A percentile compares a stretch with the other conserved stretches of the same genome.
Conservation (phyloP, 2,113 vertebrate genomes). For the Macrotus californicus region DNA sequence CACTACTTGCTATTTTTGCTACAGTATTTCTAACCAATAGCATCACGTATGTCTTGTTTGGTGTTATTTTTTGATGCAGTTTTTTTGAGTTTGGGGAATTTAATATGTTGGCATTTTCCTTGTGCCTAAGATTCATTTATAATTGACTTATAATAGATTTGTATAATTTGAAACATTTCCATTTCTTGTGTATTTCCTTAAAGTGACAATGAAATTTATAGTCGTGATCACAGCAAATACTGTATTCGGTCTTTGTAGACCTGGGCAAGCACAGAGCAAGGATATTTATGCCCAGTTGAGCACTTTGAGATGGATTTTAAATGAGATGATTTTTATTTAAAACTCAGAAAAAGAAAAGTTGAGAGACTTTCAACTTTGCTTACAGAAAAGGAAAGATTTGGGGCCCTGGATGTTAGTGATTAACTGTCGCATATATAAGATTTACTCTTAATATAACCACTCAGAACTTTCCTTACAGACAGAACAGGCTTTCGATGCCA, state of each 20-base stretch:
- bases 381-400: not conserved
- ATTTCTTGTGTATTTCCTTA: conserved; percentile 37
- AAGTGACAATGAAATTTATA: conserved; percentile 6
- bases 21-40: conserved; percentile 67
- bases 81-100: conserved; percentile 53
- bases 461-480: not conserved
- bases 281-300: not conserved
- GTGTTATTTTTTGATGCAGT: conserved; percentile 50
- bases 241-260: conserved; percentile 17
- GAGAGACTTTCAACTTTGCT: not conserved
- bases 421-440: not conserved
- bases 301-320: not conserved
- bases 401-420: not conserved
- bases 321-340: not conserved
- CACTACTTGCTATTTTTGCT: conserved; percentile 64
- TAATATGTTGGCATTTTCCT: conserved; percentile 72
- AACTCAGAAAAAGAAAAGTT: not conserved
- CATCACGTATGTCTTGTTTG: conserved; percentile 6
- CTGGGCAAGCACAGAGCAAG: not conserved
- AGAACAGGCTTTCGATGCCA: not conserved
- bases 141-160: conserved; percentile 25
- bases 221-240: not conserved
- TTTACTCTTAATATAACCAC: not conserved
- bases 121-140: conserved; percentile 47
- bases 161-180: not conserved